A percentile compares a stretch with the other conserved stretches of the same genome.
These are phyloP conservation scores for Steinernema carpocapsae DNA, from an alignment of 2,888 invertebrate genomes.

Conservation along the genomic window DNA sequence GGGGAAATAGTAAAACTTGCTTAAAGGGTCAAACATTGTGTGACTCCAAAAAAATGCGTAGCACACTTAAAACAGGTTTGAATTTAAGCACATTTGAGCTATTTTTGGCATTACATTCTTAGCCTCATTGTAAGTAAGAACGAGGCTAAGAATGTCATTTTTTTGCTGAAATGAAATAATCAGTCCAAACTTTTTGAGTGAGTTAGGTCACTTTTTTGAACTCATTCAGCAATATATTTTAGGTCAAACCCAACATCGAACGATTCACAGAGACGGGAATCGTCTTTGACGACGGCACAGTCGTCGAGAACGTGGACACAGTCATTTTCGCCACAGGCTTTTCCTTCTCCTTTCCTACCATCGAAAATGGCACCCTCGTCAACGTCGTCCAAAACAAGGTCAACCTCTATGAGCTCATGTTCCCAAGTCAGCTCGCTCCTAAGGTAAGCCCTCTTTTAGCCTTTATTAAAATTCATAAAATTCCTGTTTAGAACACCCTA, in stretches of 20 bases:
- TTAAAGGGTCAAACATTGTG: background rate
- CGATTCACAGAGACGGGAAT: conserved; percentile 57
- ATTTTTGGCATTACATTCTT: too few species aligned
- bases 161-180: too few species aligned
- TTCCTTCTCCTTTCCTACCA: conserved; percentile 69
- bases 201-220: background rate
- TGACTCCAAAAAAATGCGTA: background rate
- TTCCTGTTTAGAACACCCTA: conserved; percentile 68
- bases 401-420: conserved; percentile 70
- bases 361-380: conserved; percentile 64
- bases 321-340: conserved; percentile 71
- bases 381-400: conserved; percentile 60
- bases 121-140: too few species aligned
- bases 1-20: background rate
- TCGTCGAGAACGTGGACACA: conserved; percentile 56
- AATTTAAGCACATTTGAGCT: background rate
- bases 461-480: conserved; percentile 29
- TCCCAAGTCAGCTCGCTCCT: conserved; percentile 63
- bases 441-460: conserved; percentile 46
- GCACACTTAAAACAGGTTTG: conserved; percentile 16
- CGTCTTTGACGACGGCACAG: conserved; percentile 58
- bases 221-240: background rate
- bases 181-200: too few species aligned
- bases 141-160: too few species aligned
- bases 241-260: conserved; percentile 57